Evolutionary conservation across 2,888 invertebrate species (phyloP).

Genomic region (Chymomyza procnemis): DNA sequence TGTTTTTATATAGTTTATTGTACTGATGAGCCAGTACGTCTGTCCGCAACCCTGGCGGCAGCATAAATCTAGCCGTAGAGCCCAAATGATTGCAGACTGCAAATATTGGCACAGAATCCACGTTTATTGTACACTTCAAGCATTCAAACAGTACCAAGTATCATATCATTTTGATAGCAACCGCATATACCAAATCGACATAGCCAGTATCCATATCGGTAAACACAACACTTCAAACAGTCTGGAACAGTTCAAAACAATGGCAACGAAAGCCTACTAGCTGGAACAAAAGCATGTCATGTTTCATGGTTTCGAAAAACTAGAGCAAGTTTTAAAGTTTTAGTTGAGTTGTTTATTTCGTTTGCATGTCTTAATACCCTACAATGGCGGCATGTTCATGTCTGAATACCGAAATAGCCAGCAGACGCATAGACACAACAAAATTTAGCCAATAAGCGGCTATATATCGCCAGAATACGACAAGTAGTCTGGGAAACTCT

Average conservation of each 20-base stretch:
- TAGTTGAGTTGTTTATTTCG: not conserved
- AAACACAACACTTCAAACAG: not conserved
- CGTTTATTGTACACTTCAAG: constrained; percentile 54
- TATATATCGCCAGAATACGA: not conserved
- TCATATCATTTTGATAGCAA: not conserved
- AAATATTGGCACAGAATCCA: constrained; percentile 69
- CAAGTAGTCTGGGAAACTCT: not conserved
- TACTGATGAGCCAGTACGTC: not conserved
- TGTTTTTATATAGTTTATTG: not conserved
- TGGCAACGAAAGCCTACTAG: not conserved
- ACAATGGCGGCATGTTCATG: too few relatives aligned
- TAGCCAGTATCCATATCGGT: not conserved
- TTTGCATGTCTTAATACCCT: too few relatives aligned
- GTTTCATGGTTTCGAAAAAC: not conserved
- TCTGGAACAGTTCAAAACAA: not conserved
- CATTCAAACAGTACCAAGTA: not conserved
- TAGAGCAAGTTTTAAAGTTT: not conserved
- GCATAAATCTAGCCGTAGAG: constrained; percentile 41
- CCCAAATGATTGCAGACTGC: constrained; percentile 66
- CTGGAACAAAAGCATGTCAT: too few relatives aligned
- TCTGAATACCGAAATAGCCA: too few relatives aligned
- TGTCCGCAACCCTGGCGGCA: constrained; percentile 1
- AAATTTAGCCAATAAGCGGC: too few relatives aligned
- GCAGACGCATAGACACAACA: too few relatives aligned
- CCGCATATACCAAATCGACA: not conserved